phyloP scores from a whole-genome alignment of 2,888 invertebrate species.

The Hymenopus coronatus region DNA sequence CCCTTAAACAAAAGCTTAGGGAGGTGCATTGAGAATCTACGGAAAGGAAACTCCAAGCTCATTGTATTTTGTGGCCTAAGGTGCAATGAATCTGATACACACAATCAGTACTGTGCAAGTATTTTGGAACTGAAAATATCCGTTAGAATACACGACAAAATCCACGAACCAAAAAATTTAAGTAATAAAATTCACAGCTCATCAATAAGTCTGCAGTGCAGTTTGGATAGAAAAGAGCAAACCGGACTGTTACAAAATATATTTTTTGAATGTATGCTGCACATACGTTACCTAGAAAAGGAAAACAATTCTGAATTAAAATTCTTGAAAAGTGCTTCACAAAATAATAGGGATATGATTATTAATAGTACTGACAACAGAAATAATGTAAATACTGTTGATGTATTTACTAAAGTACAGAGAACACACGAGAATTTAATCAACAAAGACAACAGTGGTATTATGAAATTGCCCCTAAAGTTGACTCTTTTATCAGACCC shows the following conservation, averaged over 20 bases:
- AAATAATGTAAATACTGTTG: no score
- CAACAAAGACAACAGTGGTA: background rate
- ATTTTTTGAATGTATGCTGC: background rate
- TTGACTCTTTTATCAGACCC: background rate
- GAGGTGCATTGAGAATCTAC: background rate
- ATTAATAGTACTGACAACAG: no score
- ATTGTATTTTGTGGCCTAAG: background rate
- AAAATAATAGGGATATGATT: no score
- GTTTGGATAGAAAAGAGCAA: background rate
- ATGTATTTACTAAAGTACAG: no score
- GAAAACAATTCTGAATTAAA: background rate
- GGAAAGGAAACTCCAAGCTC: background rate
- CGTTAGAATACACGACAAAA: background rate
- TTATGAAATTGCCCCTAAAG: no score
- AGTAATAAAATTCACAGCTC: background rate
- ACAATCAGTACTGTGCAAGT: background rate
- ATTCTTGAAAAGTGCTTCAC: no score
- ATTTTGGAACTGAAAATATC: background rate
- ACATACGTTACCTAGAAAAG: background rate
- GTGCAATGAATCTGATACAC: background rate
- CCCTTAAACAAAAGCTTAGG: background rate
- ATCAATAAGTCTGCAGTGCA: background rate
- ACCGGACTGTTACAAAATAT: background rate
- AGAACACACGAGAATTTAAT: background rate
- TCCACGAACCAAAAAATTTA: background rate